Evolutionary conservation across 2,113 vertebrate species (phyloP).

Genomic region (Myotis davidii): DNA sequence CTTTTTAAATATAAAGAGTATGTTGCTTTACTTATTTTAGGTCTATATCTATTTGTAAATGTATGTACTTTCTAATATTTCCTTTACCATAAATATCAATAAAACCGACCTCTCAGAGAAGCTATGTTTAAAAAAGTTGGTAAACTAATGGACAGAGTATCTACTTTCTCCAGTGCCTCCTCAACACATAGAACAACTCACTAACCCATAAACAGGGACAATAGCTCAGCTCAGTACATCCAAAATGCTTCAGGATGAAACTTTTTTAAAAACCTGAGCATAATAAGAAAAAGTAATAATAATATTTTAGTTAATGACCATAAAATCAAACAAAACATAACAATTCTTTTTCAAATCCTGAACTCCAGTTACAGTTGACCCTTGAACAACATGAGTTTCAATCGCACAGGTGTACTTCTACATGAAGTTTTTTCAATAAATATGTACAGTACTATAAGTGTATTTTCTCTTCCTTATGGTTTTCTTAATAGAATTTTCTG

Average conservation of each 20-base stretch:
- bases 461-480: neutral
- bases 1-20: neutral
- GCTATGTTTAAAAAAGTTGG: neutral
- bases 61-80: neutral
- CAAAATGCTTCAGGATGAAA: neutral
- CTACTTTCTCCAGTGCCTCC: neutral
- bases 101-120: neutral
- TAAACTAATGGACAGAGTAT: neutral
- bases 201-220: neutral
- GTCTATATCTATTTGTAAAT: neutral
- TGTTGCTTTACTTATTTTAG: neutral
- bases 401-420: neutral
- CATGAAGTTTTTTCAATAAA: neutral
- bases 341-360: neutral
- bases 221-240: neutral
- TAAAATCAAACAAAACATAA: neutral
- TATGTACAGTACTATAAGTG: neutral
- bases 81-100: neutral
- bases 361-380: neutral
- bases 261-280: neutral
- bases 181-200: neutral
- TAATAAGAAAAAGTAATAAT: neutral
- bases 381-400: neutral
- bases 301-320: neutral
- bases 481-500: neutral